Conservation (phyloP, 1,140 invertebrate genomes). For the Scaptodrosophila lebanonensis region DNA sequence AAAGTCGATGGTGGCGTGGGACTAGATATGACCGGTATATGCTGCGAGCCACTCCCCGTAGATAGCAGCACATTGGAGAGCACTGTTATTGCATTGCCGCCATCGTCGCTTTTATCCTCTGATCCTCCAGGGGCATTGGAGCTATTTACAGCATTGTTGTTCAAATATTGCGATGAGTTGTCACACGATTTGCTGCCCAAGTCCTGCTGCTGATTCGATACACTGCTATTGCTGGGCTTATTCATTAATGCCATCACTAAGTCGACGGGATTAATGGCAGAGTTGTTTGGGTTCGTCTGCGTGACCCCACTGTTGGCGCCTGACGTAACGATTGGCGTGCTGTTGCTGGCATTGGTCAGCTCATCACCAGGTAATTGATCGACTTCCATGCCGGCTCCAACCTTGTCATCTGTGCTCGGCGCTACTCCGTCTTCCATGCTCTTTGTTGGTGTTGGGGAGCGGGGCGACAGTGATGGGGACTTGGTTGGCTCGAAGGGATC, state of each 20-base stretch:
- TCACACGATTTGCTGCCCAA: conserved; percentile 43
- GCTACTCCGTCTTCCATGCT: conserved; percentile 26
- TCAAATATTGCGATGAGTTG: conserved; percentile 51
- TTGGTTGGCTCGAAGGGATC: conserved; percentile 93
- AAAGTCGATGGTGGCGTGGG: conserved; percentile 32
- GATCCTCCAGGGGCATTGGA: conserved; percentile 1
- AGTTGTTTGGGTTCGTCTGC: conserved; percentile 5
- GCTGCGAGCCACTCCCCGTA: conserved; percentile 49
- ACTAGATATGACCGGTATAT: conserved; percentile 73
- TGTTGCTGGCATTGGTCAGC: conserved; percentile 24
- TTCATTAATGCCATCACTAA: conserved; percentile 58
- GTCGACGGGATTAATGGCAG: conserved; percentile 38
- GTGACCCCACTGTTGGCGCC: background rate
- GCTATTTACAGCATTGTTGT: conserved; percentile 25
- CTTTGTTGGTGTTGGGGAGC: conserved; percentile 69
- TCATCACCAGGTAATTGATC: conserved; percentile 26
- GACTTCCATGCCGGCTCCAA: conserved; percentile 8
- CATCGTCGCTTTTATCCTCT: conserved; percentile 42
- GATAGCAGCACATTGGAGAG: conserved; percentile 67
- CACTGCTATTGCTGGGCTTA: conserved; percentile 39
- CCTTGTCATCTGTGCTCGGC: conserved; percentile 8
- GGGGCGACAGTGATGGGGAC: conserved; percentile 82
- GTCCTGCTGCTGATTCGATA: conserved; percentile 65
- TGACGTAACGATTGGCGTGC: too few species aligned
- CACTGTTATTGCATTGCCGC: conserved; percentile 55